Conservation (phyloP, 1,140 invertebrate species). For the Cotesia vestalis region DNA sequence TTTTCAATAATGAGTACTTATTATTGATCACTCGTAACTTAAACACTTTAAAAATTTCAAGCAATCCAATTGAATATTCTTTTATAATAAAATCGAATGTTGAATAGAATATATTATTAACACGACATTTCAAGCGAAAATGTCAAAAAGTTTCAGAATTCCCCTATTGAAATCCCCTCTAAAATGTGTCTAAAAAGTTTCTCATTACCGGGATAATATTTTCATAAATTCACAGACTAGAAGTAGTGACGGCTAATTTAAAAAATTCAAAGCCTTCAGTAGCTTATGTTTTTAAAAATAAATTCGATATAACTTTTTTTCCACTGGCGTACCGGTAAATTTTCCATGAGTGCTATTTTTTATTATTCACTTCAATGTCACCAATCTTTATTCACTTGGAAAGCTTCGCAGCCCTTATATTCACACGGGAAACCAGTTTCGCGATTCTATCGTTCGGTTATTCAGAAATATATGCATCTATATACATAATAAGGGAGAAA, state of each 20-base stretch:
- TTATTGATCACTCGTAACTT: no score
- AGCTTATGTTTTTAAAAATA: background rate
- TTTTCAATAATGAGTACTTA: no score
- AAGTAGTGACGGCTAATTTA: background rate
- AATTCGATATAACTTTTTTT: background rate
- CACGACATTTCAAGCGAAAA: no score
- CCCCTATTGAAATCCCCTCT: background rate
- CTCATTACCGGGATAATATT: slow-evolving; percentile 15
- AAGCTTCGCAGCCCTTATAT: slow-evolving; percentile 4
- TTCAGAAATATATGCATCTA: no score
- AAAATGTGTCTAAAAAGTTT: slow-evolving; percentile 17
- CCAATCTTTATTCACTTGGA: background rate
- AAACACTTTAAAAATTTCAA: background rate
- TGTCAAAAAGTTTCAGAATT: no score
- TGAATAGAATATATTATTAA: no score
- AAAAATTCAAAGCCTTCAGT: background rate
- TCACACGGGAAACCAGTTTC: slow-evolving; percentile 11
- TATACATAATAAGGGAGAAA: slow-evolving; percentile 8
- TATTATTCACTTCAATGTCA: background rate
- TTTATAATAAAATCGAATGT: background rate
- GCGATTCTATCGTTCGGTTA: no score
- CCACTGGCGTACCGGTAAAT: background rate
- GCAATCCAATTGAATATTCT: no score
- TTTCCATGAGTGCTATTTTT: background rate
- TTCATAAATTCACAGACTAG: background rate